phyloP scores from a whole-genome alignment of 2,888 invertebrate species.

The Pammene fasciana region DNA sequence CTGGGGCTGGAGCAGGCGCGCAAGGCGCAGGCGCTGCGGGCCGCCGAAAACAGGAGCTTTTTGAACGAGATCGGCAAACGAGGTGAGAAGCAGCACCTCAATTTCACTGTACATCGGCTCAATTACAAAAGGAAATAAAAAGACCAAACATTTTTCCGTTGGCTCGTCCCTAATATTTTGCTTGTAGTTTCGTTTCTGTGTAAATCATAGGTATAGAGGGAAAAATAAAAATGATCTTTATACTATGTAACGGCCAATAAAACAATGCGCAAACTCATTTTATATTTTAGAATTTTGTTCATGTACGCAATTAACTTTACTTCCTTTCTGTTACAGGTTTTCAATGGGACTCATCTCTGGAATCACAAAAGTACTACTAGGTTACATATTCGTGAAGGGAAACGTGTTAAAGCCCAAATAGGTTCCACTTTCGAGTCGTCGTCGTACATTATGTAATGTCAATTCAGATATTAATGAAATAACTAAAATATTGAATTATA shows the following conservation, averaged over 20 bases:
- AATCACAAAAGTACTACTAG: constrained; percentile 57
- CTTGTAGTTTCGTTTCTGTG: not conserved
- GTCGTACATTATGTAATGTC: not conserved
- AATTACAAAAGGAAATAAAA: not conserved
- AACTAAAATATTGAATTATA: not conserved
- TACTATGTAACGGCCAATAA: too few relatives aligned
- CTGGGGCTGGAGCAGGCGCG: constrained; percentile 90
- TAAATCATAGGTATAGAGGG: not conserved
- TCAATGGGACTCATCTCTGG: constrained; percentile 58
- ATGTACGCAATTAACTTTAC: not conserved
- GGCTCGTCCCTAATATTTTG: not conserved
- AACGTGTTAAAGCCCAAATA: not conserved
- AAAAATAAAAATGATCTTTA: too few relatives aligned
- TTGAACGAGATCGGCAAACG: constrained; percentile 91
- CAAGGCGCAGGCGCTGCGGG: constrained; percentile 85
- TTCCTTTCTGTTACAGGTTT: constrained; percentile 56
- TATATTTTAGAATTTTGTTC: not conserved
- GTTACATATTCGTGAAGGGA: constrained; percentile 7
- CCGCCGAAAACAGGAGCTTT: constrained; percentile 86
- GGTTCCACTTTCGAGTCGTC: not conserved
- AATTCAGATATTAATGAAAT: not conserved
- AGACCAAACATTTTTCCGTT: not conserved
- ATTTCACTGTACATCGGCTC: constrained; percentile 15
- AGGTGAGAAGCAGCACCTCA: constrained; percentile 56
- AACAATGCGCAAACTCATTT: too few relatives aligned